Percentiles rank a stretch among this genome's conserved stretches.
Evolutionary conservation across 1,140 invertebrate species (phyloP).

Genomic region (Lysiphlebus fabarum): DNA sequence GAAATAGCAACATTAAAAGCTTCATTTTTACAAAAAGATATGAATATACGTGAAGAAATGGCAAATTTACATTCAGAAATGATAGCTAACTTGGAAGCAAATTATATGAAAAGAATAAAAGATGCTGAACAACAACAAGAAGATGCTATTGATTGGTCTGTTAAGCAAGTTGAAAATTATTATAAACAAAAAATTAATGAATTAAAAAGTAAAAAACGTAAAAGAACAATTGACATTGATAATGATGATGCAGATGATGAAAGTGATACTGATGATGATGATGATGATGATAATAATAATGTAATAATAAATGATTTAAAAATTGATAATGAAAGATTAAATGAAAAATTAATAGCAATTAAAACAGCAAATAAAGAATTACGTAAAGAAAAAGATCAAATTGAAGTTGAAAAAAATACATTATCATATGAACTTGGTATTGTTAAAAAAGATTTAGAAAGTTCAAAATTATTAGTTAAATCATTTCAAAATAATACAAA

Average conservation of each 20-base stretch:
- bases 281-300: conserved; percentile 10
- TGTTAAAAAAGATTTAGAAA: conserved; percentile 37
- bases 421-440: conserved; percentile 36
- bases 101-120: conserved; percentile 42
- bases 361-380: conserved; percentile 34
- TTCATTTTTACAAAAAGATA: conserved; percentile 37
- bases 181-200: conserved; percentile 42
- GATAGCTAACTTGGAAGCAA: conserved; percentile 38
- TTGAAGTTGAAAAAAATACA: conserved; percentile 37
- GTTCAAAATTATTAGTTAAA: conserved; percentile 31
- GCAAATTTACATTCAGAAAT: conserved; percentile 38
- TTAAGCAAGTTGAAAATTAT: conserved; percentile 39
- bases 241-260: conserved; percentile 19
- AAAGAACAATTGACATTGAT: conserved; percentile 15
- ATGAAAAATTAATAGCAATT: conserved; percentile 30
- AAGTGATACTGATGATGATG: conserved; percentile 11
- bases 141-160: conserved; percentile 38
- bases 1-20: conserved; percentile 38
- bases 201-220: conserved; percentile 31
- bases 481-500: conserved; percentile 29
- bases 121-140: conserved; percentile 44
- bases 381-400: conserved; percentile 34
- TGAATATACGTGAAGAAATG: conserved; percentile 47
- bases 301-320: conserved; percentile 31
- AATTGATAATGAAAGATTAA: conserved; percentile 35